Evolutionary conservation across 2,888 invertebrate genomes (phyloP), one percentile per base, ranked within the genome.

Genomic region (Chelonus formosanus): DNA sequence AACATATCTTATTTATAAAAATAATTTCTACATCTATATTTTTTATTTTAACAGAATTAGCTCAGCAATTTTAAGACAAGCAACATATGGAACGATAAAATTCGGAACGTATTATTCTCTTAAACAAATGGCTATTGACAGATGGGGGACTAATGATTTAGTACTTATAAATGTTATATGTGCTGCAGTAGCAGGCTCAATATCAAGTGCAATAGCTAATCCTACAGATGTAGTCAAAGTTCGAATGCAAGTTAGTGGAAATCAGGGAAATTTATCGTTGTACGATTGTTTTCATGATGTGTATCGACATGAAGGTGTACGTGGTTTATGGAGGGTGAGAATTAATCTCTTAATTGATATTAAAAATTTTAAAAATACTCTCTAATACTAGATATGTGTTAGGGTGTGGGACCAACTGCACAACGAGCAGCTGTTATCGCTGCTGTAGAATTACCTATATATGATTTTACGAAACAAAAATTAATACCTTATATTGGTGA

Each of bases 201-300:
- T 96, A 44, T 95, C 96, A 59, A 95, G 95, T 79, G 93, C 96
- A n/a, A 93, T 97, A 76, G 97, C 97, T 61, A 97, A 96, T 86
- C 97, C 97, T 8, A 97, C 97, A 0, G 97, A 97, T 86, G 96
- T 97, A 54, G 88, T 97, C 43, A 97, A 97, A 89, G 97, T 97
- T 71, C 90, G 97, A 68, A 95, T 97, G 95, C 97, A 97, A 88
- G 91, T 93, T 32, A 84, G 85, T 57, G 87, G 87, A 55, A 75
- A 81, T 31, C 78, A 81, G 55, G 75, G 84, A 50, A 80, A 84
- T 66, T 72, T 79, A 48, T 79, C 83, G 3, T 86, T 97, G 73
- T 85, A 92, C 48, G 87, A 90, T n/a, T 93, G 94, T 76, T 94
- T 97, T 84, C 85, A 87, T 67, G 92, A 93, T 77, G 93, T 97